Percentiles rank a stretch among this genome's conserved stretches.
These are phyloP conservation scores for Pipistrellus nathusii DNA, from an alignment of 2,797 vertebrate species.

Conservation along the genomic window DNA sequence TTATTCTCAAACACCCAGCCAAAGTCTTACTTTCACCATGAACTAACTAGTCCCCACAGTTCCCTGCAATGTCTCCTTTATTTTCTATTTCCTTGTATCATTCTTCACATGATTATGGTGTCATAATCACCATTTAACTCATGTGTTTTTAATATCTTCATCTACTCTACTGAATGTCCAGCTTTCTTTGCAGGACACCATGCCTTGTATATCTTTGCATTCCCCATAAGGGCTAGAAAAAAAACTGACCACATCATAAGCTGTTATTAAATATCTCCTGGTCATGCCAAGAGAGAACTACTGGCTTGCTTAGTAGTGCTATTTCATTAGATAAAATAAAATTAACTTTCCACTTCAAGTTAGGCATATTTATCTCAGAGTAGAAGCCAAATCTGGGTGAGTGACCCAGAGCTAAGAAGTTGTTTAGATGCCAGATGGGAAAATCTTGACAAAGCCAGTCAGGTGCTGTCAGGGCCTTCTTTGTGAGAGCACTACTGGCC, in stretches of 20 bases:
- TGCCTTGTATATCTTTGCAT: neutral
- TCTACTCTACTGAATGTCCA: neutral
- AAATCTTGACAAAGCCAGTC: neutral
- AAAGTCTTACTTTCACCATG: neutral
- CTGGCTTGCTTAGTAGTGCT: neutral
- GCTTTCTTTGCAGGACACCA: neutral
- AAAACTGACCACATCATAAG: neutral
- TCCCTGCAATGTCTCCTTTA: neutral
- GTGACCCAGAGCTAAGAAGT: neutral
- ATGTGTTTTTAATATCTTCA: neutral
- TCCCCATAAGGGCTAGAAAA: neutral
- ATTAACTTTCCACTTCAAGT: slow-evolving; percentile 26
- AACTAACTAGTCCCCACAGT: neutral
- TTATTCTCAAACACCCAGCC: neutral
- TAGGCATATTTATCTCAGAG: neutral
- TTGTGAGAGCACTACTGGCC: neutral
- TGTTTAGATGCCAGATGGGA: neutral
- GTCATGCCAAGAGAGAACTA: slow-evolving; percentile 18
- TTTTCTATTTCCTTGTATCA: slow-evolving; percentile 3
- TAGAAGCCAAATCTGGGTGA: neutral
- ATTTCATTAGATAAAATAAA: slow-evolving; percentile 51
- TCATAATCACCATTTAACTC: neutral
- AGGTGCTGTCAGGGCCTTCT: neutral
- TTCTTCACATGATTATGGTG: slow-evolving; percentile 42
- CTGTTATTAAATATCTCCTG: neutral